These are phyloP conservation scores for Choreutis nemorana DNA, from an alignment of 2,888 invertebrate species.

Conservation along the genomic window DNA sequence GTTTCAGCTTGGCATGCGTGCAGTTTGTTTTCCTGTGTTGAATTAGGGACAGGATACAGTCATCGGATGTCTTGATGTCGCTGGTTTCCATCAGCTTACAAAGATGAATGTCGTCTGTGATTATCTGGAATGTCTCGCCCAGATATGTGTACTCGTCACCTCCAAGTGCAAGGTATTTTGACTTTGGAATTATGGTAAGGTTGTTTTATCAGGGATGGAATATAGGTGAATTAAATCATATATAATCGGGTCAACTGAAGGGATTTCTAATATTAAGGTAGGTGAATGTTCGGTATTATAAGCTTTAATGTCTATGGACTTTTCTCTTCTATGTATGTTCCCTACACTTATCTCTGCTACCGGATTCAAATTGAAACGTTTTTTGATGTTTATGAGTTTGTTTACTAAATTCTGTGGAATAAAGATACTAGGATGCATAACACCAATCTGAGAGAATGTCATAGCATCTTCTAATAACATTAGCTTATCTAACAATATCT, in stretches of 20 bases:
- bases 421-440: conserved; percentile 8
- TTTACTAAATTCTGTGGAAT: conserved; percentile 5
- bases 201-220: background rate
- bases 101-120: background rate
- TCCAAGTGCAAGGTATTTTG: background rate
- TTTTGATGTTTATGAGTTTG: conserved; percentile 2
- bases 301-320: conserved; percentile 1
- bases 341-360: background rate
- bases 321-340: conserved; percentile 3
- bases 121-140: background rate
- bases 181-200: background rate
- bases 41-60: background rate
- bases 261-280: background rate
- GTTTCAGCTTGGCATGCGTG: background rate
- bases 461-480: conserved; percentile 9
- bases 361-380: background rate
- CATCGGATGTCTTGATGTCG: background rate
- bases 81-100: background rate
- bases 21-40: background rate
- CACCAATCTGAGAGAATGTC: conserved; percentile 8
- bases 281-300: background rate
- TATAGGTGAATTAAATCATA: background rate
- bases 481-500: conserved; percentile 8
- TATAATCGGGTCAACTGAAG: background rate
- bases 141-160: background rate